Evolutionary conservation across 2,797 vertebrate species (phyloP), one percentile per base, ranked within the genome.

Genomic region (Miichthys miiuy): DNA sequence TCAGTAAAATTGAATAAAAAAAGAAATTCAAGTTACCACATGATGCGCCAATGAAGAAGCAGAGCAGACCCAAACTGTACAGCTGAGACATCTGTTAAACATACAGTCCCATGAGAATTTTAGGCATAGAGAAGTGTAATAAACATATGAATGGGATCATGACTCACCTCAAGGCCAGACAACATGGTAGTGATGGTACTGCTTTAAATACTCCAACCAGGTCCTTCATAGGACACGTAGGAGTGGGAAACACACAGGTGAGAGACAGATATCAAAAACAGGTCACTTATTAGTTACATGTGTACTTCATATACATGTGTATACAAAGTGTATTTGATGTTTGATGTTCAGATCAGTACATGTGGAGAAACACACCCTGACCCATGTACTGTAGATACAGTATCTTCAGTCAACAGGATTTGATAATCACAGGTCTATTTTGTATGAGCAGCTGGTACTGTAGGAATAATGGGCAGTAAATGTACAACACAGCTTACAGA

Each of bases 181-280:
- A 18, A 9, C 27, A 68, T 11, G 18, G 12, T 14, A 2, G 4
- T 1, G 67, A 23, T 1, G 14, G 14, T 47, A 21, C 41, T 23
- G 4, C 65, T 30, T 84, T 81, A 80, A 81, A 81, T 80, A 75
- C 51, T 34, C 9, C 11, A 2, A 10, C 11, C 68, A 74, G 30
- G 11, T 27, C 56, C 0, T 1, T 13, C 30, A 46, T 18, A 57
- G 18, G 20, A 52, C 80, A 78, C 27, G 20, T 13, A 11, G n/a
- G 30, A 8, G 54, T 89, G 85, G 88, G 86, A 93, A 92, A 68
- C 42, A 20, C 30, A 61, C 90, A 92, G 89, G 46, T 92, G 82
- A 34, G 38, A 55, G 18, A 42, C 20, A 38, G 3, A 21, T 48
- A 21, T 52, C 21, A 74, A 38, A 17, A 2, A 42, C 6, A 51